Evolutionary conservation across 1,140 invertebrate genomes (phyloP).

Genomic region (Apolygus lucorum): DNA sequence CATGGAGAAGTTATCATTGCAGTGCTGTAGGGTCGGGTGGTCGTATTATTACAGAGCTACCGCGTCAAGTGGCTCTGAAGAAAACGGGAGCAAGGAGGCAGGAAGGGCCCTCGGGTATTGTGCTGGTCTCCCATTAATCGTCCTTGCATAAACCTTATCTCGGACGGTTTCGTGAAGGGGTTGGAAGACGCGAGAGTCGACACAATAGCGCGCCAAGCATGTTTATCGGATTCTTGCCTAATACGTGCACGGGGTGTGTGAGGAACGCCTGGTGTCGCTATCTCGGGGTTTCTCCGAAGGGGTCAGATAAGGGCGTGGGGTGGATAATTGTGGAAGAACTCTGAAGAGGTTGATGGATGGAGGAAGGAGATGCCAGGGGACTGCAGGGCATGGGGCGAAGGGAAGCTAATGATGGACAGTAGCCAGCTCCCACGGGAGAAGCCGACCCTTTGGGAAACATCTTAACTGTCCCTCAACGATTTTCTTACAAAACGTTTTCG

Average conservation of each 20-base stretch:
- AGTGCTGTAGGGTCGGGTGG: not conserved
- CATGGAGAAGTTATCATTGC: no score
- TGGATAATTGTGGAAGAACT: conserved; percentile 8
- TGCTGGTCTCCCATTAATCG: not conserved
- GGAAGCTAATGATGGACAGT: conserved; percentile 15
- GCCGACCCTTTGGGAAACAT: not conserved
- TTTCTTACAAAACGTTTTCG: not conserved
- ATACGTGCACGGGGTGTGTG: not conserved
- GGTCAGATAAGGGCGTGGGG: not conserved
- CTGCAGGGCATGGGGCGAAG: not conserved
- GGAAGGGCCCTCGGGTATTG: not conserved
- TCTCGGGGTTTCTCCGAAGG: not conserved
- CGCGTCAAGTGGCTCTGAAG: not conserved
- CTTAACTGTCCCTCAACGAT: conserved; percentile 6
- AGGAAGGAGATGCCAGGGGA: not conserved
- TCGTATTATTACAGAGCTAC: not conserved
- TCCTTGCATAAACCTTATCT: not conserved
- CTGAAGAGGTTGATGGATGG: conserved; percentile 24
- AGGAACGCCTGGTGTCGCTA: not conserved
- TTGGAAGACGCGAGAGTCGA: not conserved
- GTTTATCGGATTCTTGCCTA: not conserved
- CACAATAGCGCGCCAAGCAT: not conserved
- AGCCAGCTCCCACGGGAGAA: not conserved
- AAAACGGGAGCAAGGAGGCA: not conserved
- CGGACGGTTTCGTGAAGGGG: no score